A percentile compares a stretch with the other conserved stretches of the same genome.
Conservation (phyloP, 2,113 vertebrate species). For the Alectura lathami region DNA sequence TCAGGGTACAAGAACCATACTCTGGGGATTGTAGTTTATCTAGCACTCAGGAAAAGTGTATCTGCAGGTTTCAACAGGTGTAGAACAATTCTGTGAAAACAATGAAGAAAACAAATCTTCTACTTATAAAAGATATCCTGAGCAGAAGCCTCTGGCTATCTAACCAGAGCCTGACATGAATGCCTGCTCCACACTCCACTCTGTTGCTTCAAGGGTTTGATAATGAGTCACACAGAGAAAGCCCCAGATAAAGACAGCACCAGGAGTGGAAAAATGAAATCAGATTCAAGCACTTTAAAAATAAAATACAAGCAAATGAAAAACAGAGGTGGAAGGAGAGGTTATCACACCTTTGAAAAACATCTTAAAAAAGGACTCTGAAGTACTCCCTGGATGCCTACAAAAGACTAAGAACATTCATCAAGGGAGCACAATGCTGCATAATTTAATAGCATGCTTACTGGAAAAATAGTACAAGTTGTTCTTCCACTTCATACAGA, state of each 20-base stretch:
- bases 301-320: neutral
- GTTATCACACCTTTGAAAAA: neutral
- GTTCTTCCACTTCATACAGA: neutral
- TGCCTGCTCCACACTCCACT: neutral
- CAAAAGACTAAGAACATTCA: neutral
- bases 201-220: neutral
- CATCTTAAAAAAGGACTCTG: neutral
- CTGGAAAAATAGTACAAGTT: neutral
- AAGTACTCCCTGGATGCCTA: neutral
- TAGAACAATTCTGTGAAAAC: neutral
- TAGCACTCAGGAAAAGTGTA: neutral
- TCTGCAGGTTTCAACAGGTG: neutral
- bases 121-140: neutral
- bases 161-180: neutral
- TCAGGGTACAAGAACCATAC: neutral
- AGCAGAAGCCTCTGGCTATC: neutral
- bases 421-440: neutral
- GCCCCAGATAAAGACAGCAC: neutral
- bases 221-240: neutral
- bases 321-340: neutral
- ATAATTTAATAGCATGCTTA: neutral
- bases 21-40: neutral
- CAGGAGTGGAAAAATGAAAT: neutral
- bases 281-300: neutral
- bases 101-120: neutral